Evolutionary conservation across 1,140 invertebrate species (phyloP), one percentile per base, ranked within the genome.

Genomic region (Helicoverpa zea): DNA sequence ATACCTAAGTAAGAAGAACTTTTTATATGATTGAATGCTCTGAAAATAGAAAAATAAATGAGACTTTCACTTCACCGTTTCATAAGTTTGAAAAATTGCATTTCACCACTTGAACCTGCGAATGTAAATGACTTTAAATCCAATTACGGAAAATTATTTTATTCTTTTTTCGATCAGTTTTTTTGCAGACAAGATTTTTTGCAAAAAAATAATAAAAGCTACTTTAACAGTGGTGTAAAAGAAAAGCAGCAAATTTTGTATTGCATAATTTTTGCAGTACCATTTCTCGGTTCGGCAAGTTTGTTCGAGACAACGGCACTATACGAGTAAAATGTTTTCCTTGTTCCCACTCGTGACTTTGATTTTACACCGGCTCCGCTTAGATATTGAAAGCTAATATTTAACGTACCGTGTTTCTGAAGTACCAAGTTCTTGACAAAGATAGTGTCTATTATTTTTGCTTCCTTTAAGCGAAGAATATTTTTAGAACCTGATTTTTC

Each of bases 251-350:
- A 51, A 23, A 51, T 76, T 43, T 76, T 76, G 52, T 49, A 56
- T 52, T 76, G 23, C 43, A 76, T 63, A 52, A 63, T 76, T 76
- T 58, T 49, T 61, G 74, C 63, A 73, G 47, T 63, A 14, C 30
- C 47, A 76, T 76, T 63, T 63, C 51, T 63, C 35, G 43, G n/a
- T 63, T 49, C 18, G 58, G 51, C 61, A 78, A 78, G 77, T 79
- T 79, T 56, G 52, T 54, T 64, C 52, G 63, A 56, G 63, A 79
- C 77, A 59, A 58, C 52, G 16, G 63, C 77, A 70, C 59, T 78
- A 77, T 77, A 16, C 47, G 79, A 81, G 79, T 84, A 84, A 84
- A 84, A 84, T 84, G 76, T 81, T 84, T 84, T 81, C 83, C 83
- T 74, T 81, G 83, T 76, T 81, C 80, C 14, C 56, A 76, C 23